These are phyloP conservation scores for Parotia lawesii DNA, from an alignment of 2,113 vertebrate species.

Conservation along the genomic window DNA sequence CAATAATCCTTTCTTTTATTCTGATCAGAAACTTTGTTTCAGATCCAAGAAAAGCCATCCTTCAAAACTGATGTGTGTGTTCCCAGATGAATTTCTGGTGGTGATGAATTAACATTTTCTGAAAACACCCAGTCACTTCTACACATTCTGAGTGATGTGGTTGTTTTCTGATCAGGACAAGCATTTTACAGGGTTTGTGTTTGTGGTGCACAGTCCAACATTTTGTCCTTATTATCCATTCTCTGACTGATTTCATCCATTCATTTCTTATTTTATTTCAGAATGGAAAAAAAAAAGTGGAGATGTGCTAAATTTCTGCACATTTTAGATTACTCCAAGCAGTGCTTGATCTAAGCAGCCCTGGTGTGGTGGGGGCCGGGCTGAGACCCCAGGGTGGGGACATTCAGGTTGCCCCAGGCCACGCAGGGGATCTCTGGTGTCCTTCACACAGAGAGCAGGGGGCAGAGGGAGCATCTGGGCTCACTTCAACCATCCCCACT, in stretches of 20 bases:
- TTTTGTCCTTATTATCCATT: neutral
- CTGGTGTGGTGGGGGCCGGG: no score
- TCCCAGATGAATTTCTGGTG: neutral
- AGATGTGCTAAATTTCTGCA: neutral
- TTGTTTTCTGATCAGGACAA: neutral
- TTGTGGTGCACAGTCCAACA: neutral
- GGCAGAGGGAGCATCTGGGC: rapidly evolving
- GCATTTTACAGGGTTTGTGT: neutral
- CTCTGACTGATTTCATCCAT: neutral
- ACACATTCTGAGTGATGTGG: neutral
- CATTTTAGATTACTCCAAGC: neutral
- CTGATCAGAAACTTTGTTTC: neutral
- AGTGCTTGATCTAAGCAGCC: neutral
- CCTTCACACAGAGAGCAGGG: rapidly evolving
- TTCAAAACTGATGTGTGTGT: neutral
- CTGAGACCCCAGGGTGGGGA: neutral
- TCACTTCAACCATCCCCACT: neutral
- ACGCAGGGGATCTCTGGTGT: rapidly evolving
- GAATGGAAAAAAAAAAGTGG: neutral
- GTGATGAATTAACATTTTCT: neutral
- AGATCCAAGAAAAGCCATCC: neutral
- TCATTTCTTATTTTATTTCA: neutral
- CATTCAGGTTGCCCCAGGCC: rapidly evolving
- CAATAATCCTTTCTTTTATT: neutral
- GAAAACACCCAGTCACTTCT: neutral